A percentile compares a stretch with the other conserved stretches of the same genome.
Evolutionary conservation across 2,888 invertebrate genomes (phyloP).

Genomic region (Cerastis rubricosa): DNA sequence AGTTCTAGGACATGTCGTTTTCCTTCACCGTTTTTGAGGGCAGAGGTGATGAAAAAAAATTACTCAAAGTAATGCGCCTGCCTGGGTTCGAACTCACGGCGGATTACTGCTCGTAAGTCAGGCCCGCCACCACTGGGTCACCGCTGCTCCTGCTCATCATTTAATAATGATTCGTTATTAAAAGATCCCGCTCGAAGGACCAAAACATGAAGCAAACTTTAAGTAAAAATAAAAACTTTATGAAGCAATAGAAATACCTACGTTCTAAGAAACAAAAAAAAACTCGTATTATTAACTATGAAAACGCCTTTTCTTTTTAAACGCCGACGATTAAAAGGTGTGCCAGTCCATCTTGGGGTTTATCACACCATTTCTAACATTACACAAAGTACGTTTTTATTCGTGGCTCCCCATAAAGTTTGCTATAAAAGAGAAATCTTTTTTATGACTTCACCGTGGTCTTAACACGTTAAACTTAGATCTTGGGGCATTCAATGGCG

Average conservation of each 20-base stretch:
- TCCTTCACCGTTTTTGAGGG: no score
- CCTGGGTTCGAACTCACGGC: no score
- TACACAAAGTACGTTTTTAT: conserved; percentile 63
- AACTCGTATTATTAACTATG: background rate
- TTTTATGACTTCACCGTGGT: conserved; percentile 57
- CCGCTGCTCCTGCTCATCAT: no score
- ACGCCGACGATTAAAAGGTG: conserved; percentile 50
- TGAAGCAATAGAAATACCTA: background rate
- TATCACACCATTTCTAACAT: conserved; percentile 41
- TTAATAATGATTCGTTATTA: background rate
- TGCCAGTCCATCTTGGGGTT: conserved; percentile 32
- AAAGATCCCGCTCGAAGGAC: conserved; percentile 17
- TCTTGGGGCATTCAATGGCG: conserved; percentile 45
- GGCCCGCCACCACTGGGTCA: no score
- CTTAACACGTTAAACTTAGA: conserved; percentile 57
- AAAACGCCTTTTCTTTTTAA: conserved; percentile 15
- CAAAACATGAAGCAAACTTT: background rate
- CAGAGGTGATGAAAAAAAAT: no score
- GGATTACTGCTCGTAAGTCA: no score
- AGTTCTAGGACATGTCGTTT: no score
- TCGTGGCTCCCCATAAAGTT: conserved; percentile 46
- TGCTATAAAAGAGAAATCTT: conserved; percentile 64
- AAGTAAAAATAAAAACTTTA: background rate
- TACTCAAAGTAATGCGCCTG: no score
- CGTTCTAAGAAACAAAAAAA: background rate